Evolutionary conservation across 2,888 invertebrate species (phyloP).

Genomic region (Drosophila anceps): DNA sequence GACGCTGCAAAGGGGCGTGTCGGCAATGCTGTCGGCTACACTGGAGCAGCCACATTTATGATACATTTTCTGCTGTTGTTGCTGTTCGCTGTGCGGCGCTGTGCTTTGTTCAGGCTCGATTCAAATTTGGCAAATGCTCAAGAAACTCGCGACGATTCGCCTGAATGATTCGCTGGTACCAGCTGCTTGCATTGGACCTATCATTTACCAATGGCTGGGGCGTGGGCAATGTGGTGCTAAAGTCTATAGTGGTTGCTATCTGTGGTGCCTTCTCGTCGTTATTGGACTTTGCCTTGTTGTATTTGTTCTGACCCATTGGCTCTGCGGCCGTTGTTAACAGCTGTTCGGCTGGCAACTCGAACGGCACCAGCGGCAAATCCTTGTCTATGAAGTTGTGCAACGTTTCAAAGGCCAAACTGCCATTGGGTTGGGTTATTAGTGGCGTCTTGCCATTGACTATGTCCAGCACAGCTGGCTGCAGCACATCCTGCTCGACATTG

Average conservation of each 20-base stretch:
- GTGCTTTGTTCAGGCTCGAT: conserved; percentile 31
- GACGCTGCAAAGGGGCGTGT: conserved; percentile 43
- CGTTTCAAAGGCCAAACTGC: conserved; percentile 61
- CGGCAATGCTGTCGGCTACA: conserved; percentile 43
- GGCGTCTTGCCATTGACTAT: conserved; percentile 77
- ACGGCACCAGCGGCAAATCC: conserved; percentile 80
- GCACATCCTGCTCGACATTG: conserved; percentile 68
- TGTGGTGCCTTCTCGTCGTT: conserved; percentile 68
- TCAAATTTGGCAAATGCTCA: conserved; percentile 68
- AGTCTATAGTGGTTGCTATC: conserved; percentile 14
- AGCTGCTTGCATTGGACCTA: conserved; percentile 40
- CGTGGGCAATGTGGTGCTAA: conserved; percentile 32
- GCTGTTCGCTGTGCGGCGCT: no score
- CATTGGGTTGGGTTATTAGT: conserved; percentile 41
- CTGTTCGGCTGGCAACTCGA: conserved; percentile 65
- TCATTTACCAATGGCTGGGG: conserved; percentile 59
- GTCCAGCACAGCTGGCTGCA: conserved; percentile 73
- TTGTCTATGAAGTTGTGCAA: conserved; percentile 77
- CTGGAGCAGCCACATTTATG: conserved; percentile 29
- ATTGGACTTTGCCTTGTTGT: conserved; percentile 61
- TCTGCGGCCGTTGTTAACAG: conserved; percentile 12
- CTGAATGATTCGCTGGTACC: conserved; percentile 76
- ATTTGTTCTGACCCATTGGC: conserved; percentile 14
- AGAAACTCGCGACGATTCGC: conserved; percentile 79
- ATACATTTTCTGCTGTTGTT: conserved; percentile 13